phyloP scores from a whole-genome alignment of 2,888 invertebrate genomes.

The Kuschelorhynchus macadamiae region DNA sequence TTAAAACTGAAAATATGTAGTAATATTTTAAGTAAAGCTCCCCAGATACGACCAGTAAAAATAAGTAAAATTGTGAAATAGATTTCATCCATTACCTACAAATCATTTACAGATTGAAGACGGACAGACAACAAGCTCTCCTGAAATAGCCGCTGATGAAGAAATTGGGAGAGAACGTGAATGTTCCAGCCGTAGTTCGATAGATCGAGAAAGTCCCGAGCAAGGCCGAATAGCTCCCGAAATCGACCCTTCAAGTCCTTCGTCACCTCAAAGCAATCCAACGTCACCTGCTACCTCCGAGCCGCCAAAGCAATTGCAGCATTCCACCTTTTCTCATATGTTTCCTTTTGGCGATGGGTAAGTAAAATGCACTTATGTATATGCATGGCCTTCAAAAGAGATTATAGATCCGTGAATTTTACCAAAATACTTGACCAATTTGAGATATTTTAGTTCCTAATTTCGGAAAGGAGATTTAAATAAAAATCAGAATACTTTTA shows the following conservation, averaged over 20 bases:
- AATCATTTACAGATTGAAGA: conserved; percentile 59
- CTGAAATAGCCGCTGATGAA: conserved; percentile 61
- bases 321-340: conserved; percentile 77
- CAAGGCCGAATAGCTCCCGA: conserved; percentile 57
- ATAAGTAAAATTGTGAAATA: too few species aligned
- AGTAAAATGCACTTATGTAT: conserved; percentile 55
- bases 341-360: conserved; percentile 76
- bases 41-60: too few species aligned
- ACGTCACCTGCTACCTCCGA: conserved; percentile 74
- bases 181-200: conserved; percentile 65
- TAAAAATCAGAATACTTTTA: too few species aligned
- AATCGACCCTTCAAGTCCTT: conserved; percentile 63
- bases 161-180: conserved; percentile 61
- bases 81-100: too few species aligned
- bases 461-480: too few species aligned
- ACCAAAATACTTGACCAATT: too few species aligned
- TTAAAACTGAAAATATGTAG: too few species aligned
- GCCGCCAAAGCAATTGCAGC: conserved; percentile 72
- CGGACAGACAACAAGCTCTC: conserved; percentile 61
- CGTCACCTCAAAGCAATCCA: conserved; percentile 70
- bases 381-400: not conserved
- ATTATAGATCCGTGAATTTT: conserved; percentile 7
- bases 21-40: too few species aligned
- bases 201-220: conserved; percentile 59
- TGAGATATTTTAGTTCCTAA: too few species aligned